These are phyloP conservation scores for Amblyornis subalaris DNA, from an alignment of 2,113 vertebrate genomes.

Conservation along the genomic window DNA sequence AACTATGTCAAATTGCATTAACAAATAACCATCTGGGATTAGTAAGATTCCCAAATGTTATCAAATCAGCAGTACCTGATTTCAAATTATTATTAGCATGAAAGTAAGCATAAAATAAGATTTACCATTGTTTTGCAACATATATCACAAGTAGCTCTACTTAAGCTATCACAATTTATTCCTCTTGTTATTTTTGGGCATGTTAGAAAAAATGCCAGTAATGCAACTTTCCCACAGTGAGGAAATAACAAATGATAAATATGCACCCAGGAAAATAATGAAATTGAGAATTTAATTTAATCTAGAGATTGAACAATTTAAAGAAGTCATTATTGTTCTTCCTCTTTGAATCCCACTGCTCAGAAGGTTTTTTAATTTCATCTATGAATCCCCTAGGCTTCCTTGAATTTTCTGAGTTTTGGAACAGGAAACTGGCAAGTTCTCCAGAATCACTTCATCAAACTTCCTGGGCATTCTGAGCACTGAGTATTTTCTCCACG, in stretches of 20 bases:
- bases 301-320: not conserved
- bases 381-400: not conserved
- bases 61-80: not conserved
- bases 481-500: not conserved
- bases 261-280: not conserved
- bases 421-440: not conserved
- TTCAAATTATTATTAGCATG: not conserved
- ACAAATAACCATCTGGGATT: not conserved
- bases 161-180: not conserved
- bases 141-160: not conserved
- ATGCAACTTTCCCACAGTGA: not conserved
- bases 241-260: not conserved
- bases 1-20: not conserved
- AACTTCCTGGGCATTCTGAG: not conserved
- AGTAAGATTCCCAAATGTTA: not conserved
- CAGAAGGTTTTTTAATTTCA: not conserved
- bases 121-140: not conserved
- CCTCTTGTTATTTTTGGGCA: not conserved
- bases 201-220: not conserved
- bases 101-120: not conserved
- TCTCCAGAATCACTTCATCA: not conserved
- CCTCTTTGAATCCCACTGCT: not conserved
- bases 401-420: not conserved
- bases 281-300: not conserved
- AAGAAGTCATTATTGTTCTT: not conserved